Evolutionary conservation across 30 jellyfish, hydroid and myxozoan genomes (phyloP).

Genomic region (Hydractinia echinata): DNA sequence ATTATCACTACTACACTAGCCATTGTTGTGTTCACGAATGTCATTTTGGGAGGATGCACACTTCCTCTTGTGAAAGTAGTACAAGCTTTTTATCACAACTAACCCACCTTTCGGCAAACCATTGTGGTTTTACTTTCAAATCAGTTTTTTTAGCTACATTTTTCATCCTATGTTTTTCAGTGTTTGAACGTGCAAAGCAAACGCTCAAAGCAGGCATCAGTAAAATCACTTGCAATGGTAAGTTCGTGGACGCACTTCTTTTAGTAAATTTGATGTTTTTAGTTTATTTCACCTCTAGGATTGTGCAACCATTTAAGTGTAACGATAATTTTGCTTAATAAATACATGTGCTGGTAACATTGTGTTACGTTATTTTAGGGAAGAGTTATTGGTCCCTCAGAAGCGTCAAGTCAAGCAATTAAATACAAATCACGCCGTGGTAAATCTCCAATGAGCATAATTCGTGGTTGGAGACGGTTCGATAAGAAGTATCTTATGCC

Average conservation of each 20-base stretch:
- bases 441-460: slow-evolving; percentile 90
- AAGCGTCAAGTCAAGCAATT: slow-evolving; percentile 61
- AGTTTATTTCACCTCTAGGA: neutral
- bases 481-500: slow-evolving; percentile 84
- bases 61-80: slow-evolving; percentile 82
- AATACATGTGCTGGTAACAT: neutral
- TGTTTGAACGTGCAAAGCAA: slow-evolving; percentile 73
- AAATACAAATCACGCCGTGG: slow-evolving; percentile 67
- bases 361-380: slow-evolving; percentile 43
- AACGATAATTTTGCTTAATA: neutral
- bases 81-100: neutral
- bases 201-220: slow-evolving; percentile 52
- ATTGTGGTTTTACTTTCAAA: too few species aligned
- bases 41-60: slow-evolving; percentile 77
- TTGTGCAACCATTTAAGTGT: too few species aligned
- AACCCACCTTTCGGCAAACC: too few species aligned
- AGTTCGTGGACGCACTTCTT: slow-evolving; percentile 13
- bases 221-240: slow-evolving; percentile 74
- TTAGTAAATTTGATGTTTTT: neutral
- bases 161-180: slow-evolving; percentile 22
- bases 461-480: slow-evolving; percentile 96
- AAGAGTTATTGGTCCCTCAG: slow-evolving; percentile 75
- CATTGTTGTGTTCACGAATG: slow-evolving; percentile 79
- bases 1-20: slow-evolving; percentile 88
- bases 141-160: too few species aligned